Percentiles rank a stretch among this genome's conserved stretches.
Conservation (phyloP, 2,797 vertebrate genomes). For the Sebastes wilsoni region DNA sequence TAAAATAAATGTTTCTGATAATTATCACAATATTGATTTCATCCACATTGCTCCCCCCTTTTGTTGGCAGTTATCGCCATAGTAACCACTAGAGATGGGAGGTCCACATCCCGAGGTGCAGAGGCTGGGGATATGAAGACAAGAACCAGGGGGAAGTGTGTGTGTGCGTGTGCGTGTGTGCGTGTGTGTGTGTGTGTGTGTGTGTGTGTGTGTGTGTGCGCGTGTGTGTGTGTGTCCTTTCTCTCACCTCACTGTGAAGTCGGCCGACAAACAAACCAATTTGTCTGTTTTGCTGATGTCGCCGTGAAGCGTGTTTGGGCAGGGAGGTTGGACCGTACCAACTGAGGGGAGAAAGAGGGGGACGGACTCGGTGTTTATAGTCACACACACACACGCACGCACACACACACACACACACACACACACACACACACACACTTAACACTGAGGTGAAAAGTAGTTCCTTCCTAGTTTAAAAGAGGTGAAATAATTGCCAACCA, state of each 20-base stretch:
- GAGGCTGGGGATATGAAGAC: not conserved
- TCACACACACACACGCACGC: accelerated
- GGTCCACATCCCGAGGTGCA: not conserved
- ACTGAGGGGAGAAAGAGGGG: not conserved
- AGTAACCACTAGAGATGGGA: constrained; percentile 24
- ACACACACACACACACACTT: not conserved
- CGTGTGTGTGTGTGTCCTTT: constrained; percentile 8
- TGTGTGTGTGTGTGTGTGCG: constrained; percentile 14
- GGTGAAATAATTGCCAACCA: constrained; percentile 15
- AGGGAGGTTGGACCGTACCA: constrained; percentile 41
- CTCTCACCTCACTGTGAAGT: constrained; percentile 47
- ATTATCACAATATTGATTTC: not conserved
- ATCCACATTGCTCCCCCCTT: no score
- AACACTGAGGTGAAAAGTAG: not conserved
- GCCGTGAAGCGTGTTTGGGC: constrained; percentile 41
- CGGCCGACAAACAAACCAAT: constrained; percentile 44
- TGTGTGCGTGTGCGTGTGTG: constrained; percentile 6
- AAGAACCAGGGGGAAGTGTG: not conserved
- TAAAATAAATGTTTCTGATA: not conserved
- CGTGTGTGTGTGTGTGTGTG: not conserved
- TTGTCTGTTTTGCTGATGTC: constrained; percentile 61
- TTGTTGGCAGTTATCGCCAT: constrained; percentile 19
- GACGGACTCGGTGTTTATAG: not conserved
- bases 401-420: accelerated
- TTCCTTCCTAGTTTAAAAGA: not conserved